phyloP scores from a whole-genome alignment of 2,797 vertebrate species.

The Lepus oiostolus region DNA sequence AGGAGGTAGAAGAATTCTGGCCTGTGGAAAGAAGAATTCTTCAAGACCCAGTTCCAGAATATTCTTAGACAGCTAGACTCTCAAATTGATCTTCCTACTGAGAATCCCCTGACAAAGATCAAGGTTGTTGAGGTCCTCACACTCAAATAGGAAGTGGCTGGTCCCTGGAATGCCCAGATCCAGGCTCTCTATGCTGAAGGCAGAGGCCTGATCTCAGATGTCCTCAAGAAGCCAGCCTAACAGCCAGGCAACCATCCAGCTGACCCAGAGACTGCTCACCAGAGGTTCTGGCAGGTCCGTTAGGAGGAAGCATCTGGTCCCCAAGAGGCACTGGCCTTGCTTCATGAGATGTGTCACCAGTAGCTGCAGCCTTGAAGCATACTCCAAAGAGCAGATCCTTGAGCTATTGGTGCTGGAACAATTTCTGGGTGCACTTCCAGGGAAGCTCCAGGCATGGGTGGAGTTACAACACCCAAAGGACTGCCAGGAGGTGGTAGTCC shows the following conservation, averaged over 20 bases:
- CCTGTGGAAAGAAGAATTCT: too few species aligned
- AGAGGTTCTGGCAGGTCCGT: conserved; percentile 71
- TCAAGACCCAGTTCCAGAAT: conserved; percentile 27
- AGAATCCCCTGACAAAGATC: conserved; percentile 63
- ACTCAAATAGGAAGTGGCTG: conserved; percentile 76
- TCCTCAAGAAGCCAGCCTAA: background rate
- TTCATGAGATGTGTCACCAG: conserved; percentile 70
- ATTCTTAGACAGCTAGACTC: background rate
- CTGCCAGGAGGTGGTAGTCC: conserved; percentile 59
- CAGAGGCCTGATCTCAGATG: background rate
- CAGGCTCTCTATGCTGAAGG: conserved; percentile 70
- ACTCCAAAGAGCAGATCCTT: conserved; percentile 78
- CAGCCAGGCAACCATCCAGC: too few species aligned
- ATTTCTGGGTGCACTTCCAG: conserved; percentile 63
- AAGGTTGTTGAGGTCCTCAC: conserved; percentile 80
- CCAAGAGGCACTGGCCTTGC: conserved; percentile 39
- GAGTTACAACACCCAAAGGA: conserved; percentile 69
- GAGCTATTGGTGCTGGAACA: conserved; percentile 81
- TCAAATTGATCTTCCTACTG: background rate
- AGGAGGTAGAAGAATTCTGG: too few species aligned
- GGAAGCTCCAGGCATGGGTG: conserved; percentile 66
- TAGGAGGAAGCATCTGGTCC: conserved; percentile 32
- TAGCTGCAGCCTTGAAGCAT: conserved; percentile 65
- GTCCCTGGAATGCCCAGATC: conserved; percentile 74
- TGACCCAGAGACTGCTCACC: conserved; percentile 41